These are phyloP conservation scores for Drosophila fungiperda DNA, from an alignment of 2,888 invertebrate genomes.

Conservation along the genomic window DNA sequence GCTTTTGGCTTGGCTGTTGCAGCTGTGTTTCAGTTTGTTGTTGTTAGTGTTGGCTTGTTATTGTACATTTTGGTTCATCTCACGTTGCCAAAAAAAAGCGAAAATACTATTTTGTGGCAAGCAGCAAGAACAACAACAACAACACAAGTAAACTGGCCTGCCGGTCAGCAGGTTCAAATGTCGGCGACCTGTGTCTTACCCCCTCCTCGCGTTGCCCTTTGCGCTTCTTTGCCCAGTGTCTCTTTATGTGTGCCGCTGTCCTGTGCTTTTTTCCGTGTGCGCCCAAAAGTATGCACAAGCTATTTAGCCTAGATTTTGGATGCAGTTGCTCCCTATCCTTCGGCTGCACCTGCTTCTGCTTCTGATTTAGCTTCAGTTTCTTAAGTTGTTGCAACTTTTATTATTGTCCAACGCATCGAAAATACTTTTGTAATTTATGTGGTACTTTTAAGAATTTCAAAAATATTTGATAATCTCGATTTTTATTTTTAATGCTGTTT, in stretches of 20 bases:
- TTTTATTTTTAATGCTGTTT: slow-evolving; percentile 7
- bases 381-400: slow-evolving; percentile 9
- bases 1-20: slow-evolving; percentile 20
- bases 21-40: slow-evolving; percentile 20
- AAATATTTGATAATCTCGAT: neutral
- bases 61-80: slow-evolving; percentile 60
- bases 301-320: slow-evolving; percentile 71
- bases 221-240: slow-evolving; percentile 1
- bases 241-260: slow-evolving; percentile 12
- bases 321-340: slow-evolving; percentile 17
- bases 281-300: slow-evolving; percentile 69
- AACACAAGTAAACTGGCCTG: slow-evolving; percentile 29
- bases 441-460: neutral
- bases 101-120: slow-evolving; percentile 31
- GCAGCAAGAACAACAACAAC: slow-evolving; percentile 16
- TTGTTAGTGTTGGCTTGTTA: slow-evolving; percentile 47
- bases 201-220: neutral
- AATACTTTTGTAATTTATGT: slow-evolving; percentile 14
- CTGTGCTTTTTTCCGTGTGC: slow-evolving; percentile 31
- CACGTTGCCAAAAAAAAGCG: slow-evolving; percentile 51
- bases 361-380: slow-evolving; percentile 25
- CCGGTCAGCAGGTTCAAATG: slow-evolving; percentile 73
- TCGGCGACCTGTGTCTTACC: slow-evolving; percentile 72
- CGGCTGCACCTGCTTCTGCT: neutral
- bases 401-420: slow-evolving; percentile 13